phyloP scores from a whole-genome alignment of 2,113 vertebrate species.

The Callipepla californica region DNA sequence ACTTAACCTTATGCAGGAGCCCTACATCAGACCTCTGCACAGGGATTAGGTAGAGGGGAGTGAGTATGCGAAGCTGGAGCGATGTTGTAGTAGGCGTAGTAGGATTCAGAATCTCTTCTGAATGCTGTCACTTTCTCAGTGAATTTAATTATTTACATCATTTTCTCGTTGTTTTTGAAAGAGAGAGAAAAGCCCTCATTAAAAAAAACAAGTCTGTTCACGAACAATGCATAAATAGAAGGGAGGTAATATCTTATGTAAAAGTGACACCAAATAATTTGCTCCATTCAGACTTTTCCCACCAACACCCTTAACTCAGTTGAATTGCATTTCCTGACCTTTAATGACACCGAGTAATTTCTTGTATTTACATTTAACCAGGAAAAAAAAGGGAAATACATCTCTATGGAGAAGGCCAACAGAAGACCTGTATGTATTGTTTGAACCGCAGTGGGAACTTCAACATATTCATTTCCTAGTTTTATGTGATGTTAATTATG shows the following conservation, averaged over 20 bases:
- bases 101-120: not conserved
- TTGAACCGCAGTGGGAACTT: conserved; percentile 19
- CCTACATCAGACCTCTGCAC: not conserved
- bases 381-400: conserved; percentile 56
- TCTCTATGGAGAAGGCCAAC: conserved; percentile 15
- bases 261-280: conserved; percentile 24
- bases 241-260: not conserved
- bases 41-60: not conserved
- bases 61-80: not conserved
- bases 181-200: not conserved
- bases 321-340: conserved; percentile 41
- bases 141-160: not conserved
- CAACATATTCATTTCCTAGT: conserved; percentile 45
- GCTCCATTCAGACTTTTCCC: conserved; percentile 22
- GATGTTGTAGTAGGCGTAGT: not conserved
- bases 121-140: conserved; percentile 23
- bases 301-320: not conserved
- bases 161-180: not conserved
- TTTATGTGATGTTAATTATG: conserved; percentile 49
- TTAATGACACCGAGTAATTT: conserved; percentile 40
- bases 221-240: not conserved
- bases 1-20: not conserved
- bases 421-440: not conserved
- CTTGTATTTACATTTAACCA: conserved; percentile 54
- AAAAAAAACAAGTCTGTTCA: not conserved